Base-by-base conservation (phyloP, 2,888 invertebrate species). In the Spatulosminthurus flaviceps region DNA sequence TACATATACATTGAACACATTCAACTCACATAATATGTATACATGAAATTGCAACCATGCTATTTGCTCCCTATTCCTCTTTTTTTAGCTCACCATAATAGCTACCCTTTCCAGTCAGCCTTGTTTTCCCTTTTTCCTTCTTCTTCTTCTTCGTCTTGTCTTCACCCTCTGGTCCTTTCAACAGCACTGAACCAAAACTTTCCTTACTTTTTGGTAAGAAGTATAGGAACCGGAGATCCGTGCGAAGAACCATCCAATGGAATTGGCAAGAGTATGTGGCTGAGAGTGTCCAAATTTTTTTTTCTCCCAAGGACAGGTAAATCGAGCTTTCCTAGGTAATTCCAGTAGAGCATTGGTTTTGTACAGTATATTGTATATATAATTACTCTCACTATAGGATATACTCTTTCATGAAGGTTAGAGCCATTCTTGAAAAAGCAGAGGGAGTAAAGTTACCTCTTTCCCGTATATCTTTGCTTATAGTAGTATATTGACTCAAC, bases 181-280 rank as follows among this genome's bases (percentile, higher is more conserved):
- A 22, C 9, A 22, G 22, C 64, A 64, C 64, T 22, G n/a, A 64
- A 64, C 22, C 16, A 29, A 69, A 69, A 69, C 69, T 69, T 69
- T 28, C n/a, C 69, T 69, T n/a, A 26, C 69, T 26, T 9, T 22
- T 29, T 4, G 9, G 7, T 29, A 11, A 22, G n/a, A n/a, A 66
- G 24, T 29, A 7, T n/a, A 11, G 34, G 29, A 69, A 69, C 29
- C 69, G 11, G 28, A 69, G 69, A 69, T 69, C 69, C 69, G 69
- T 69, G 69, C 24, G 69, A 69, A 69, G 28, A 29, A 11, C 16
- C n/a, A 51, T 51, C 34, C 34, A 34, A 34, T 34, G 34, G 34
- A 4, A 34, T 7, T 7, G 34, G 34, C 5, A 24, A 21, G 21
- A 64, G 21, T 21, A 64, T 64, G 64, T 7, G 13, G n/a, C 22